Percentiles rank a stretch among this genome's conserved stretches.
phyloP scores from a whole-genome alignment of 2,888 invertebrate genomes.

The Ashinkailepas kermadecensis region DNA sequence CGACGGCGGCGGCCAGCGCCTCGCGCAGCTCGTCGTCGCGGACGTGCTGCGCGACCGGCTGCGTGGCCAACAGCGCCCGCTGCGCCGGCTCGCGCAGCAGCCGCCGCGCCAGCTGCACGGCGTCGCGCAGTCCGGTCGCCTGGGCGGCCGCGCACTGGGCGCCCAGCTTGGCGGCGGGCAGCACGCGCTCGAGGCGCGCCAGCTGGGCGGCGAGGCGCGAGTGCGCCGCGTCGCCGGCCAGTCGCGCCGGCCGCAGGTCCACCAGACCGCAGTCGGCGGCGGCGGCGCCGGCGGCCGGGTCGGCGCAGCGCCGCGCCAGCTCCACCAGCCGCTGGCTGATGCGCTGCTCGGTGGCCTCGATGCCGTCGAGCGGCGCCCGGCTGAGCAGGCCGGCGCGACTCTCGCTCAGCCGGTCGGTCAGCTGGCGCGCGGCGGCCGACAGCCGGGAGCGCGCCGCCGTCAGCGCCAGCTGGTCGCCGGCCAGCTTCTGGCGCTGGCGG shows the following conservation, averaged over 20 bases:
- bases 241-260: slow-evolving; percentile 29
- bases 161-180: slow-evolving; percentile 24
- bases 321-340: neutral
- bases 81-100: slow-evolving; percentile 21
- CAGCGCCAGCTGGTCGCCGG: slow-evolving; percentile 13
- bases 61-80: neutral
- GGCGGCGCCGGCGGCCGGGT: neutral
- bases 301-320: slow-evolving; percentile 1
- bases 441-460: neutral
- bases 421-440: slow-evolving; percentile 17
- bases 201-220: slow-evolving; percentile 27
- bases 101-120: slow-evolving; percentile 27
- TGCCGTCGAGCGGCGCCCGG: slow-evolving; percentile 13
- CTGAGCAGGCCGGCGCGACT: neutral
- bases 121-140: slow-evolving; percentile 26
- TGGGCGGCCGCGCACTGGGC: neutral
- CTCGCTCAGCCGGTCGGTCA: slow-evolving; percentile 22
- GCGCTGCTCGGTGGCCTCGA: neutral
- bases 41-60: neutral
- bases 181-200: slow-evolving; percentile 6
- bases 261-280: slow-evolving; percentile 27
- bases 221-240: slow-evolving; percentile 25
- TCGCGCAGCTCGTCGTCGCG: neutral
- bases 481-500: neutral
- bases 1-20: neutral